A percentile compares a stretch with the other conserved stretches of the same genome.
Evolutionary conservation across 2,113 vertebrate species (phyloP).

Genomic region (Cichladusa arquata): DNA sequence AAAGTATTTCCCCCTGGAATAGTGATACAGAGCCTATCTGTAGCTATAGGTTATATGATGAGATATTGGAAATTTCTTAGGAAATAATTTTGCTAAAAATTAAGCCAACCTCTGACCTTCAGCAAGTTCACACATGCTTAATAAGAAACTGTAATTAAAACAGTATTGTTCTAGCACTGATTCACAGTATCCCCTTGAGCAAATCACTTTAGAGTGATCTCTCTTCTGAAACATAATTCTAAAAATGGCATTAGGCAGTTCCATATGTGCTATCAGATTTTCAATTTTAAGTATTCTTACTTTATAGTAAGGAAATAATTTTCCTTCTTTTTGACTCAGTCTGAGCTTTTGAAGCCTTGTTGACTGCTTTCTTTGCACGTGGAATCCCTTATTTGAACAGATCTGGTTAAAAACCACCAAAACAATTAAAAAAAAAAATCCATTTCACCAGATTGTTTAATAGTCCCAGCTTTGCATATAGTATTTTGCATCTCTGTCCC

Average conservation of each 20-base stretch:
- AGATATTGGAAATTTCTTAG: conserved; percentile 5
- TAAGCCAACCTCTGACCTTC: conserved; percentile 17
- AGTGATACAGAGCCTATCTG: background rate
- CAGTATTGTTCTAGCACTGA: background rate
- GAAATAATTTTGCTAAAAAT: conserved; percentile 38
- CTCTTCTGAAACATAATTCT: background rate
- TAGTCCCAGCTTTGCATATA: background rate
- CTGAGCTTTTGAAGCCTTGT: background rate
- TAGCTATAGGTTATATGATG: background rate
- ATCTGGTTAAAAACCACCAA: background rate
- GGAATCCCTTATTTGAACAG: background rate
- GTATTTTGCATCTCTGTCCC: background rate
- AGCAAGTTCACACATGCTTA: background rate
- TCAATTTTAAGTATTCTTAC: background rate
- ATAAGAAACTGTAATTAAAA: background rate
- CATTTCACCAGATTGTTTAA: background rate
- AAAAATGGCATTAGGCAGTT: background rate
- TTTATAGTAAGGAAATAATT: background rate
- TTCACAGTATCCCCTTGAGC: background rate
- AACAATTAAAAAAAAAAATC: background rate
- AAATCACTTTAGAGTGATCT: background rate
- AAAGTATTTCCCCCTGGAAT: conserved; percentile 43
- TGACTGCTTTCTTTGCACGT: background rate
- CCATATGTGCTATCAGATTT: background rate
- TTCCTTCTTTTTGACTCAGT: background rate